Conservation (phyloP, 1,140 invertebrate genomes). For the Tetramorium alpestre region DNA sequence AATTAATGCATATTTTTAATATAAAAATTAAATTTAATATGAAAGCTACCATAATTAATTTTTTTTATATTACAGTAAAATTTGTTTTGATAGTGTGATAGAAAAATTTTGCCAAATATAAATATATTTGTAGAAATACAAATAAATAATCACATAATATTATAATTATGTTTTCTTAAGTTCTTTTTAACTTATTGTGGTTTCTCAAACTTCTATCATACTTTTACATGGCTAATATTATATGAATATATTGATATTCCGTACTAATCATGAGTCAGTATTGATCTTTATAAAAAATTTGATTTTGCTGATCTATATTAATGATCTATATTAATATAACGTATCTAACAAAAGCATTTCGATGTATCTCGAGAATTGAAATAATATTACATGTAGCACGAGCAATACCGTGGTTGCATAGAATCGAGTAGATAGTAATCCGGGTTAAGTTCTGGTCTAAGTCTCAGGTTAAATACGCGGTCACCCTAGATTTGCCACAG, state of each 20-base stretch:
- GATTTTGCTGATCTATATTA: too few relatives aligned
- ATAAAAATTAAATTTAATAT: background rate
- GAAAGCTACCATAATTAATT: background rate
- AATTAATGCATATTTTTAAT: background rate
- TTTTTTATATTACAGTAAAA: background rate
- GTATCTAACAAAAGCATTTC: background rate
- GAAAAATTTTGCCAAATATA: background rate
- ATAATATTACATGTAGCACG: background rate
- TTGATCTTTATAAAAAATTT: background rate
- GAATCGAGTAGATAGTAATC: conserved; percentile 46
- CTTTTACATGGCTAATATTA: background rate
- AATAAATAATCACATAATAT: background rate
- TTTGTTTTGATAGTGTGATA: background rate
- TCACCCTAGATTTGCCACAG: conserved; percentile 43
- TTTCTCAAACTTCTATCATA: background rate
- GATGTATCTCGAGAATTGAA: background rate
- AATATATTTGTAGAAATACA: background rate
- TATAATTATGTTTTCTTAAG: background rate
- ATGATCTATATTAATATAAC: too few relatives aligned
- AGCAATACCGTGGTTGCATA: conserved; percentile 5
- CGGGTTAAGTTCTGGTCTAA: conserved; percentile 45
- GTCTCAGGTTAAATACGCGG: conserved; percentile 44
- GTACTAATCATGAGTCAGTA: background rate
- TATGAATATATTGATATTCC: background rate
- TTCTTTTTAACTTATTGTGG: background rate